Base-by-base conservation (phyloP, 2,888 invertebrate genomes). In the Tipula vernalis region DNA sequence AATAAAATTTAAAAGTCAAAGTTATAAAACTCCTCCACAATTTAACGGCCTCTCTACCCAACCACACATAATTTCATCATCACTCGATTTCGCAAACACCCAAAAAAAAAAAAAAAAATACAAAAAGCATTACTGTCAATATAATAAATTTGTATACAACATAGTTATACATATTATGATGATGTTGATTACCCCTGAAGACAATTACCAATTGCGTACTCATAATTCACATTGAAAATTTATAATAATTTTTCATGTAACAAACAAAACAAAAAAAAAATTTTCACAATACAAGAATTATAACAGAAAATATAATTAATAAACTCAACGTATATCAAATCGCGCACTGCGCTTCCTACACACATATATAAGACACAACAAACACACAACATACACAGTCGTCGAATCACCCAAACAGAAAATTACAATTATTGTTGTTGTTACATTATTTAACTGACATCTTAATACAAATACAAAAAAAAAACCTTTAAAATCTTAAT, bases 271-370 rank as follows among this genome's bases (percentile, higher is more conserved):
- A 18, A 57, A 57, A 0, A 57, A 47, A 57, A 18, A 71, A 10
- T 71, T 71, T 71, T 28, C 71, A 71, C 71, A 71, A 71, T 71
- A 71, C 28, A 71, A 71, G 28, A 28, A 57, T 57, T 57, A 57
- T 71, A 71, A 18, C 28, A 71, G 71, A 71, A 71, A 71, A 71
- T 71, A 71, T 71, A 71, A 71, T 71, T 71, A 71, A 71, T 71
- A 71, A 71, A 71, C 71, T 71, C 71, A 71, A 71, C 71, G 71
- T 71, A 71, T 71, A 71, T 71, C 71, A 71, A 71, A 71, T 71
- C 71, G 71, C 71, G 71, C 28, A 71, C 28, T 71, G 71, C 18
- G 71, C 71, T 71, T 71, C 71, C 71, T 71, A 71, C 71, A 71
- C 71, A 71, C 28, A 71, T 10, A 51, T 15, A 51, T 28, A 71